Evolutionary conservation across 2,113 vertebrate genomes (phyloP), one percentile per base, ranked within the genome.

Genomic region (Gavia stellata): DNA sequence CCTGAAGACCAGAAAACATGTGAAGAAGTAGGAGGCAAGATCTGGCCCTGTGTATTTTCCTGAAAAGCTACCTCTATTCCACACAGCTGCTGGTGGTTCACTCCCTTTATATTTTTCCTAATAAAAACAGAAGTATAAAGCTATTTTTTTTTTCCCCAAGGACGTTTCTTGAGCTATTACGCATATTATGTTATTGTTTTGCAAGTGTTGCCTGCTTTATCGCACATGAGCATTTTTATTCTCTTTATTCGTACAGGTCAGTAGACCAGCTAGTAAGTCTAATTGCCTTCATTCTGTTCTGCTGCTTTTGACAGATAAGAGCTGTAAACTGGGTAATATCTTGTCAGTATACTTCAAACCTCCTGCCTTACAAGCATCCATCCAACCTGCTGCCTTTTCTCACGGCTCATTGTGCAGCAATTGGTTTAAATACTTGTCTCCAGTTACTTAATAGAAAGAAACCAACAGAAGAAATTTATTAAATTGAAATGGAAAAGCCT

Each of bases 261-360:
- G 72, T 49, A 81, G 77, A 91, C 67, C 75, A 80, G 75, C 72
- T 50, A 80, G 44, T 50, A 91, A 50, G 71, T 86, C 82, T 94
- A 78, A 72, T 21, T 95, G 78, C 53, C 81, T 78, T 96, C 61
- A 78, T 90, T 96, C 78, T 88, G 53, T 94, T 94, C 81, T 96
- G 63, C 87, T 91, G 96, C 42, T 88, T 78, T 86, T 0, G 0
- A 89, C 80, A 93, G 93, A 83, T 81, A 94, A 93, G 83, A 89
- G 61, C 88, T 85, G 55, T 56, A 86, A 84, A 74, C 44, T 24
- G 42, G 55, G 56, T 74, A 56, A 9, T 77, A 88, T 38, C 86
- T 81, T 73, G 50, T 74, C 79, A 91, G 44, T 19, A 31, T 44
- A 40, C n/a, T 87, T 62, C 75, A 75, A 77, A 53, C 62, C 47